Evolutionary conservation across 2,113 vertebrate species (phyloP).

Genomic region (Muntiacus reevesi): DNA sequence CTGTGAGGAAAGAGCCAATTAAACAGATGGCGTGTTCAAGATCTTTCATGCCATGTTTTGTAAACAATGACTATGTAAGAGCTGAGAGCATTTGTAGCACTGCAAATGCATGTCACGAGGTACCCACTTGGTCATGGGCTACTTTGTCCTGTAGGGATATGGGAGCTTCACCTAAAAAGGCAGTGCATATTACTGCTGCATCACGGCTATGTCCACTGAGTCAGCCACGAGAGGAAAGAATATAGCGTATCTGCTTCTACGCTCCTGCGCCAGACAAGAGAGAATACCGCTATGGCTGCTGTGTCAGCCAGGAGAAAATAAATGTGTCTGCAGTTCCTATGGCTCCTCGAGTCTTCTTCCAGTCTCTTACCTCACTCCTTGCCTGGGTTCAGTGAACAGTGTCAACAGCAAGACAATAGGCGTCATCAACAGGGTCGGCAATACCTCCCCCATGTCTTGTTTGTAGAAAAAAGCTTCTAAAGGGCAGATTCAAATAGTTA

Average conservation of each 20-base stretch:
- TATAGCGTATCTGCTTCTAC: not conserved
- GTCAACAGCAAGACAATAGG: not conserved
- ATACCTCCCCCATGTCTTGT: not conserved
- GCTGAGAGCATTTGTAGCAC: not conserved
- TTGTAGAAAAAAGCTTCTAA: not conserved
- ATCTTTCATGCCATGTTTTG: rapidly evolving
- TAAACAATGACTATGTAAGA: not conserved
- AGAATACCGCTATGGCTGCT: not conserved
- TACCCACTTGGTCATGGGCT: not conserved
- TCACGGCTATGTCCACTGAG: rapidly evolving
- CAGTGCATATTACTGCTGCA: not conserved
- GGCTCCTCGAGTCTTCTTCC: not conserved
- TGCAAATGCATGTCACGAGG: rapidly evolving
- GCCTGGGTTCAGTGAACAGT: not conserved
- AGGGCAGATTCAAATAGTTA: not conserved
- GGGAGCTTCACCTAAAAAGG: not conserved
- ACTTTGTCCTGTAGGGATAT: not conserved
- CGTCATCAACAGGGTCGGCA: not conserved
- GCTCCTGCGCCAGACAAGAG: not conserved
- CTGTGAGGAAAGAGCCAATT: not conserved
- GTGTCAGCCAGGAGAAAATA: not conserved
- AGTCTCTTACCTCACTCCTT: not conserved
- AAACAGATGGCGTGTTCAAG: not conserved
- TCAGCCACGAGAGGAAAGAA: not conserved
- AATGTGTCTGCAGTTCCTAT: not conserved